Evolutionary conservation across 2,797 vertebrate species (phyloP), one percentile per base, ranked within the genome.

Genomic region (Alosa sapidissima): DNA sequence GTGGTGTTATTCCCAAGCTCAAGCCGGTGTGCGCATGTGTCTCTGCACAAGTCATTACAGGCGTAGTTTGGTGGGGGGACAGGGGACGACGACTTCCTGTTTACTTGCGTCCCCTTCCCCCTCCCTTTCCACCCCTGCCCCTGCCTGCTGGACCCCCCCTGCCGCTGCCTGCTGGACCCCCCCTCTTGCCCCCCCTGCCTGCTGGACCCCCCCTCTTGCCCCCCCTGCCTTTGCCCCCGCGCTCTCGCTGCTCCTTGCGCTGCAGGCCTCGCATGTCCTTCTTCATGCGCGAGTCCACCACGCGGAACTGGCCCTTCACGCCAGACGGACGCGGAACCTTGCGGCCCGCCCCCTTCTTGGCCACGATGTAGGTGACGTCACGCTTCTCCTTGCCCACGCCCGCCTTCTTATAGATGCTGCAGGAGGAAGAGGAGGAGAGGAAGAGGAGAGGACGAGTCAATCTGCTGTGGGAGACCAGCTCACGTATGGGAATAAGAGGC

Each of bases 341-440:
- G 65, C 88, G 95, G 0, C 98, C 98, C 0, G 94, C 93, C 0
- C 97, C 98, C 85, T 96, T 99, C 94, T 99, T 99, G 85, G 95
- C 92, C 89, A 99, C 96, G 5, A 99, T 84, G 0, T 99, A 99
- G 0, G 98, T 99, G 58, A 99, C 94, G 14, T 99, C 96, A 68
- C 95, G 93, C 88, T 98, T 99, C 92, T 99, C 97, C 91, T 98
- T 99, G 19, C 96, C 98, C 62, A 99, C 81, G 0, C 97, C 97
- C 0, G 98, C 98, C 92, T 99, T 99, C 94, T 98, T 99, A 92
- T 99, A 99, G 92, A 99, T 98, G 87, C 98, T 99, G 88, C 0
- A 11, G 82, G 65, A 0, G 81, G 19, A 87, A 52, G 5, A 14
- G 60, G 19, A 28, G 19, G 60, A 65, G n/a, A 65, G 60, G 28